Percentiles rank a stretch among this genome's conserved stretches.
phyloP scores from a whole-genome alignment of 2,113 vertebrate genomes.

The Oncorhynchus keta region DNA sequence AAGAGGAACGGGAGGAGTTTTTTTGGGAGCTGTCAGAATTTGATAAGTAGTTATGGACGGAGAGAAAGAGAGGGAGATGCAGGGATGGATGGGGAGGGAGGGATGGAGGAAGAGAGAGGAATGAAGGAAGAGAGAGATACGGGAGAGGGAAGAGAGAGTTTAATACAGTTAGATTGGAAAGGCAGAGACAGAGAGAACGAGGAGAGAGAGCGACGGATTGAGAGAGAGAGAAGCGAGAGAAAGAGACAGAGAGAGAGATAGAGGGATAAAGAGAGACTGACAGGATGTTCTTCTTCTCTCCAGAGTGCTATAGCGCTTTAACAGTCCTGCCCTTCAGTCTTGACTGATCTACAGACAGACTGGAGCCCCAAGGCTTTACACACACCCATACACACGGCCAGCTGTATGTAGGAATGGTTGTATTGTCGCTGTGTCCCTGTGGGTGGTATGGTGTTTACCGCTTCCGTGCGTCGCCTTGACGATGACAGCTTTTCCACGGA shows the following conservation, averaged over 20 bases:
- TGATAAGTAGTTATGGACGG: conserved; percentile 8
- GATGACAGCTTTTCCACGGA: conserved; percentile 5
- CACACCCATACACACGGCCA: neutral
- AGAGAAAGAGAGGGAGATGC: no score
- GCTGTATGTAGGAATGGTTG: conserved; percentile 21
- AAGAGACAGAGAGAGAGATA: conserved; percentile 21
- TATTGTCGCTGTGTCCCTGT: conserved; percentile 8
- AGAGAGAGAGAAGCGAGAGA: no score
- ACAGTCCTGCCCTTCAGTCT: no score
- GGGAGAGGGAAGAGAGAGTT: no score
- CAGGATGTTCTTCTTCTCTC: neutral
- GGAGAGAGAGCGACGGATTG: no score
- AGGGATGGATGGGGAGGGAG: no score
- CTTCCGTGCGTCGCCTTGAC: neutral
- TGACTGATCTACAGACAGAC: conserved; percentile 3
- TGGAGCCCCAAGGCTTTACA: no score
- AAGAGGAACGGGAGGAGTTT: conserved; percentile 30
- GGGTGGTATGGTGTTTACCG: neutral
- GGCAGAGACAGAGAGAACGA: conserved; percentile 23
- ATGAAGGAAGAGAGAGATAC: no score
- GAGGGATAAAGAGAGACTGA: neutral
- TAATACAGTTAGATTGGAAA: no score
- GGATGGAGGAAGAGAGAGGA: no score
- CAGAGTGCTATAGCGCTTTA: no score
- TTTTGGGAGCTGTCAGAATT: conserved; percentile 51